A percentile compares a stretch with the other conserved stretches of the same genome.
Evolutionary conservation across 2,888 invertebrate genomes (phyloP).

Genomic region (Drosophila austrosaltans): DNA sequence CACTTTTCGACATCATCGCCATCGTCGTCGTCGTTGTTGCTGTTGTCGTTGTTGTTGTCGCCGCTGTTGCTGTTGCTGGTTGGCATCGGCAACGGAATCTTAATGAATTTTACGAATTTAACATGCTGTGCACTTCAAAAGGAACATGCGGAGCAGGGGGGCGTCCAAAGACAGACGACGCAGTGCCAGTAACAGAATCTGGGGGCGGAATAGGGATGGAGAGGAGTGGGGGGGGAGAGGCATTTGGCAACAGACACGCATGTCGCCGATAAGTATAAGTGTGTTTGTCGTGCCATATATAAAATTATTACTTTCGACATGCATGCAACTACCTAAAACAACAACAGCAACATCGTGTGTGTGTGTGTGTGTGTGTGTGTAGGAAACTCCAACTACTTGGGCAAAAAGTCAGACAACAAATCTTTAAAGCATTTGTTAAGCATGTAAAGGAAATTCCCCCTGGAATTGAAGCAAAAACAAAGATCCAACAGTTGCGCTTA

Average conservation of each 20-base stretch:
- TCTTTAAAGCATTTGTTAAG: constrained; percentile 13
- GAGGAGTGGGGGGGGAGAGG: not conserved
- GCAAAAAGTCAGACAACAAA: constrained; percentile 11
- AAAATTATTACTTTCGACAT: constrained; percentile 79
- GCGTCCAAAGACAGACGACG: not conserved
- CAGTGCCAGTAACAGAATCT: not conserved
- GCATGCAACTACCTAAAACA: constrained; percentile 54
- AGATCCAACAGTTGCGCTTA: not conserved
- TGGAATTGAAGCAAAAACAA: constrained; percentile 3
- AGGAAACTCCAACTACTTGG: constrained; percentile 6
- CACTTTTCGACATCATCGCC: constrained; percentile 47
- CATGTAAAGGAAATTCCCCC: constrained; percentile 6
- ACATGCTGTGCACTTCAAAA: constrained; percentile 79
- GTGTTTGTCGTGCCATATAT: constrained; percentile 78
- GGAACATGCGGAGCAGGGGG: constrained; percentile 64
- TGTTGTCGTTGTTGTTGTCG: constrained; percentile 42
- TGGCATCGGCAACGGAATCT: constrained; percentile 78
- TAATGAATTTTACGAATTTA: constrained; percentile 79
- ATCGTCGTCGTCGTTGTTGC: constrained; percentile 29
- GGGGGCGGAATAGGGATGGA: not conserved
- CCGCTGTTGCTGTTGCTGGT: constrained; percentile 45
- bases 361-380: not conserved
- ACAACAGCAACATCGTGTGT: constrained; percentile 20
- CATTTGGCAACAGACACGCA: constrained; percentile 55
- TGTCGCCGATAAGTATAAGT: constrained; percentile 77